These are phyloP conservation scores for Ctenoplectra terminalis DNA, from an alignment of 1,140 invertebrate genomes.

Conservation along the genomic window DNA sequence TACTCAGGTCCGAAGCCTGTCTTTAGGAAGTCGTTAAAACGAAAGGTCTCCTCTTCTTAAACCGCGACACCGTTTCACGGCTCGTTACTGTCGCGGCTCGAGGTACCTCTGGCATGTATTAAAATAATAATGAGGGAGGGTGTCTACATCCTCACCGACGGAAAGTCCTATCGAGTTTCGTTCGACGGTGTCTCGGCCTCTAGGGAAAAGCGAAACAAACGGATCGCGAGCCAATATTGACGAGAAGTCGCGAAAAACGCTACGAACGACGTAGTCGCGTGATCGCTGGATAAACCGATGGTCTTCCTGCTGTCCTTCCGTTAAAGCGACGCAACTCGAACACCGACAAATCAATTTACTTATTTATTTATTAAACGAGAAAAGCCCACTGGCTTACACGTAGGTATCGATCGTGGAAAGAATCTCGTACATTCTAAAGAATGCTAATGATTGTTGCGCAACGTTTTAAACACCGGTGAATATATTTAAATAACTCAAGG, in stretches of 20 bases:
- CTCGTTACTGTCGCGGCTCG: constrained; percentile 61
- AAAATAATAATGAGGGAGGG: constrained; percentile 55
- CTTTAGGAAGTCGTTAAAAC: constrained; percentile 73
- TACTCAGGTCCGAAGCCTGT: constrained; percentile 61
- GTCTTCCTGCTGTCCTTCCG: background rate
- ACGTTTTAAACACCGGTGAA: no score
- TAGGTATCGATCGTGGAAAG: background rate
- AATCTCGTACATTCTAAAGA: background rate
- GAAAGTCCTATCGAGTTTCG: constrained; percentile 19
- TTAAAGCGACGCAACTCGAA: background rate
- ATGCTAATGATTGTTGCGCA: background rate
- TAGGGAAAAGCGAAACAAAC: background rate
- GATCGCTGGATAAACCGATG: background rate
- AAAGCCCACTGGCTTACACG: background rate
- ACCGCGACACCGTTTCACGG: constrained; percentile 64
- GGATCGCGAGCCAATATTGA: background rate
- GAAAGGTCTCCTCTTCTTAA: constrained; percentile 64
- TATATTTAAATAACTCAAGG: no score
- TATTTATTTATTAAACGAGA: background rate
- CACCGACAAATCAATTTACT: background rate
- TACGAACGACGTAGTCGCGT: no score
- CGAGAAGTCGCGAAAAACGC: background rate
- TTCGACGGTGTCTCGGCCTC: background rate
- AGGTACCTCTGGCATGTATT: constrained; percentile 58
- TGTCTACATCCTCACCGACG: constrained; percentile 16